phyloP scores from a whole-genome alignment of 2,113 vertebrate species.

The Steatornis caripensis region DNA sequence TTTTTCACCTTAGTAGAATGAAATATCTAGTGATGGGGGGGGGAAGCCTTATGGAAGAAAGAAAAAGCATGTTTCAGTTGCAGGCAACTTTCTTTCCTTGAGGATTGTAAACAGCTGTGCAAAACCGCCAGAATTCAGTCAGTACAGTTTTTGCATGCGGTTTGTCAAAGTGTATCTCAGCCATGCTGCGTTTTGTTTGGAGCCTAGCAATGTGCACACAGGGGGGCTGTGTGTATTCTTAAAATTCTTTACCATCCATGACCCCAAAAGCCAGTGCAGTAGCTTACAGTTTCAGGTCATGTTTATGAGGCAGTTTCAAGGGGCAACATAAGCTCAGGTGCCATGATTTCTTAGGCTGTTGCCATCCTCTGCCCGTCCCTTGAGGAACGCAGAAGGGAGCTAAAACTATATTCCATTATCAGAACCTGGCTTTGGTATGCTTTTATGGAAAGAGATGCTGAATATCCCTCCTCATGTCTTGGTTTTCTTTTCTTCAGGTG shows the following conservation, averaged over 20 bases:
- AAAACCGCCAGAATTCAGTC: neutral
- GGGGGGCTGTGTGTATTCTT: neutral
- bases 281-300: neutral
- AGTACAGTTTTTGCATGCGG: neutral
- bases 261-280: neutral
- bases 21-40: neutral
- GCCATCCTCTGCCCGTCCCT: neutral
- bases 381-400: neutral
- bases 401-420: neutral
- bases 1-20: neutral
- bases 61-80: neutral
- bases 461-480: neutral
- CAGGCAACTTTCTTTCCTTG: neutral
- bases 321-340: neutral
- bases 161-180: neutral
- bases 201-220: neutral
- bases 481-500: slow-evolving; percentile 74
- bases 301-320: neutral
- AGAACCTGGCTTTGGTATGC: neutral
- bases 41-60: neutral
- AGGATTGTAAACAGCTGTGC: neutral
- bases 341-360: neutral
- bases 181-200: neutral
- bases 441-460: neutral
- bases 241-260: too few relatives aligned